Evolutionary conservation across 2,797 vertebrate species (phyloP).

Genomic region (Monodelphis domestica): DNA sequence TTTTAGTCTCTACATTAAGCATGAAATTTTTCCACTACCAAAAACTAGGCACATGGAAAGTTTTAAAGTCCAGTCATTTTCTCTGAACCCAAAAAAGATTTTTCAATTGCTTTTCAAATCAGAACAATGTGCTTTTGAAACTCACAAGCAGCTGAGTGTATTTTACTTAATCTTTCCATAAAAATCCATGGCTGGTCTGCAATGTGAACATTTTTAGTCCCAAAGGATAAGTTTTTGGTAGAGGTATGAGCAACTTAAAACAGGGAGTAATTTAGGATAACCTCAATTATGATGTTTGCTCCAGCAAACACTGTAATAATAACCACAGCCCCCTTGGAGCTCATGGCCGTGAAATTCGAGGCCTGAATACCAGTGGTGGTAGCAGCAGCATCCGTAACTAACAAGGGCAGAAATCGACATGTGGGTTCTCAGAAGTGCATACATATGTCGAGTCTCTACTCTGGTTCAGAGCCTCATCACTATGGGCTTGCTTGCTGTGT

Average conservation of each 20-base stretch:
- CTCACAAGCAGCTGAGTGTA: not conserved
- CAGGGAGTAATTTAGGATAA: not conserved
- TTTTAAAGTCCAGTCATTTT: accelerated
- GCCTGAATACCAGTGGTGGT: not conserved
- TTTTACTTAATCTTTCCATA: not conserved
- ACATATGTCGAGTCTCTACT: not conserved
- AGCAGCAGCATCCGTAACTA: not conserved
- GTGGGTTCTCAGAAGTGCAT: not conserved
- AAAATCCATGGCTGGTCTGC: not conserved
- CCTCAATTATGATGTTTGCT: not conserved
- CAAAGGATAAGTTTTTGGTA: not conserved
- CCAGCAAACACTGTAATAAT: accelerated
- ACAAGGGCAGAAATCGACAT: not conserved
- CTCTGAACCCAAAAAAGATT: not conserved
- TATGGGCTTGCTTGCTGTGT: not conserved
- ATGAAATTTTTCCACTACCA: not conserved
- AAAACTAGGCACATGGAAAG: not conserved
- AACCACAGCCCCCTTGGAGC: not conserved
- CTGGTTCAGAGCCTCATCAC: not conserved
- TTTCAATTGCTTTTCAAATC: not conserved
- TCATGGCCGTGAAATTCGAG: not conserved
- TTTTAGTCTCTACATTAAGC: not conserved
- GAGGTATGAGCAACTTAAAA: not conserved
- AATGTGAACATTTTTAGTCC: not conserved
- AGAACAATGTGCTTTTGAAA: constrained; percentile 3